These are phyloP conservation scores for Patiria pectinifera DNA, from an alignment of 53 echinoderm and acorn worm species.

Conservation along the genomic window DNA sequence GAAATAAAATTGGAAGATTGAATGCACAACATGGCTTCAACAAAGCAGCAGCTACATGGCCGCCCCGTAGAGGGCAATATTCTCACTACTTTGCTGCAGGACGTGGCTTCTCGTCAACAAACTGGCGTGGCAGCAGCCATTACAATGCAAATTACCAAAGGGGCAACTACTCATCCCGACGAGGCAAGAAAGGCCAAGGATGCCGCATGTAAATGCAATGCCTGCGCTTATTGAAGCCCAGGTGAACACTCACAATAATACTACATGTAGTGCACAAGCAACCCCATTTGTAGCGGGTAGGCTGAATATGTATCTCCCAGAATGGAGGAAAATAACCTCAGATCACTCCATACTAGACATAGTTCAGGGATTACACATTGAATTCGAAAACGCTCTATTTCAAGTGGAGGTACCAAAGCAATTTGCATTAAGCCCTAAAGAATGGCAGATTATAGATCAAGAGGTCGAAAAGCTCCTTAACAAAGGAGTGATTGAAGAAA, in stretches of 20 bases:
- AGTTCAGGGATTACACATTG: slow-evolving; percentile 22
- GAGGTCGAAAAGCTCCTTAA: background rate
- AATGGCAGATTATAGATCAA: background rate
- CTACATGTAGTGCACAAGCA: slow-evolving; percentile 3
- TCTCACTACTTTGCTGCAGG: background rate
- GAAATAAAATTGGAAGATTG: background rate
- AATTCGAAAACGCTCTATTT: background rate
- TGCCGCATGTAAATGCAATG: background rate
- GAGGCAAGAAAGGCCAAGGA: slow-evolving; percentile 31
- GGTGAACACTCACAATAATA: slow-evolving; percentile 7
- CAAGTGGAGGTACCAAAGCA: slow-evolving; percentile 17
- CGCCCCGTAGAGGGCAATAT: background rate
- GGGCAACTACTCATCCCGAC: background rate
- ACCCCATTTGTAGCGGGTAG: slow-evolving; percentile 15
- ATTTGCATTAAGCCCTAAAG: background rate
- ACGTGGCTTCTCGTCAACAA: slow-evolving; percentile 4
- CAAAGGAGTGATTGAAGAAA: slow-evolving; percentile 31
- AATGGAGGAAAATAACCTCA: background rate
- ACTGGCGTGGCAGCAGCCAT: background rate
- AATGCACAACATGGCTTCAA: background rate
- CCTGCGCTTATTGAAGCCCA: background rate
- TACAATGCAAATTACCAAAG: background rate
- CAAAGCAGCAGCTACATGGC: background rate
- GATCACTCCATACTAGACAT: slow-evolving; percentile 8
- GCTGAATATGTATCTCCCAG: background rate